Evolutionary conservation across 2,888 invertebrate species (phyloP).

Genomic region (Incurvaria masculella): DNA sequence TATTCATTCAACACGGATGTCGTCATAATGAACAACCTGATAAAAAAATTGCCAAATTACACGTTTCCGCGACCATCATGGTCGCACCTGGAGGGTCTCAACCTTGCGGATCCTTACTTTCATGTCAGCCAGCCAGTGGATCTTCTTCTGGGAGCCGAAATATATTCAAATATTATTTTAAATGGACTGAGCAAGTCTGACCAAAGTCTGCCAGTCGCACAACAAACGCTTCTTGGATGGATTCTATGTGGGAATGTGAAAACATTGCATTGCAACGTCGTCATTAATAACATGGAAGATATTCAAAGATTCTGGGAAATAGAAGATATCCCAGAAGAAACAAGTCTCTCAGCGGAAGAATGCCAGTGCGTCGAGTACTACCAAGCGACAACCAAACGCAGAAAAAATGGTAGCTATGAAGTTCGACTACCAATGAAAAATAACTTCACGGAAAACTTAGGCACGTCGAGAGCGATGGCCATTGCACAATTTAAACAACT

Average conservation of each 20-base stretch:
- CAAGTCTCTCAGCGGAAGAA: no score
- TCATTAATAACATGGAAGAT: slow-evolving; percentile 6
- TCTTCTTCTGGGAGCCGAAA: slow-evolving; percentile 12
- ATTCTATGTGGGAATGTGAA: slow-evolving; percentile 10
- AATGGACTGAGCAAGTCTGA: slow-evolving; percentile 8
- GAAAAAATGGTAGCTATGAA: slow-evolving; percentile 12
- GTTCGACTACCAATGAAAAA: slow-evolving; percentile 13
- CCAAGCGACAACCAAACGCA: no score
- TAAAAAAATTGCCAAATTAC: slow-evolving; percentile 5
- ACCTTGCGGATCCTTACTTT: slow-evolving; percentile 16
- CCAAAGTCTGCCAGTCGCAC: slow-evolving; percentile 11
- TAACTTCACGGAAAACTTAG: slow-evolving; percentile 10
- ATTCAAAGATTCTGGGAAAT: slow-evolving; percentile 7
- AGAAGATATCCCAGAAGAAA: no score
- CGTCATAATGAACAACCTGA: slow-evolving; percentile 3
- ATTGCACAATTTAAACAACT: slow-evolving; percentile 17
- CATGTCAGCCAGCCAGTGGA: neutral
- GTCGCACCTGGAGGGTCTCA: slow-evolving; percentile 11
- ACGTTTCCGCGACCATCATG: slow-evolving; percentile 11
- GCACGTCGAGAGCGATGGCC: slow-evolving; percentile 13
- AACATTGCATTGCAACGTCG: slow-evolving; percentile 8
- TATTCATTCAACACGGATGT: slow-evolving; percentile 3
- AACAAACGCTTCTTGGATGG: slow-evolving; percentile 17
- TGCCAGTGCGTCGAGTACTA: slow-evolving; percentile 7
- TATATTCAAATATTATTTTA: slow-evolving; percentile 8